These are phyloP conservation scores for Urechis unicinctus DNA, from an alignment of 2,888 invertebrate genomes.

Conservation along the genomic window DNA sequence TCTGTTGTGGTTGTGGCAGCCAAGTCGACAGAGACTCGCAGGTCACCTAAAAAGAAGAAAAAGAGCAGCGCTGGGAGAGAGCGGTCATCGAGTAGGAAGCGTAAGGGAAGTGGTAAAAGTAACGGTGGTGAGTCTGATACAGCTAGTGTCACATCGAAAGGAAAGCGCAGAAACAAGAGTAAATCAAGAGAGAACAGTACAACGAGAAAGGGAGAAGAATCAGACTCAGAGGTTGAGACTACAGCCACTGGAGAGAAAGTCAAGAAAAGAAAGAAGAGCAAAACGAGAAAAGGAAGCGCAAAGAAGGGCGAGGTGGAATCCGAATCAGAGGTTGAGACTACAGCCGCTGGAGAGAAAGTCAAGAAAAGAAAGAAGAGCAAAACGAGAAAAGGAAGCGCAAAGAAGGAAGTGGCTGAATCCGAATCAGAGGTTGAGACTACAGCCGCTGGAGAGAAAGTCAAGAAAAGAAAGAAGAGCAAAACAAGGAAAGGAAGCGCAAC, in stretches of 20 bases:
- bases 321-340: too few species aligned
- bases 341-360: too few species aligned
- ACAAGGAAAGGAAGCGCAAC: background rate
- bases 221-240: too few species aligned
- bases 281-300: background rate
- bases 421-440: background rate
- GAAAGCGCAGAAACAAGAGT: background rate
- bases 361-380: background rate
- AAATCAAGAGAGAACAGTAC: background rate
- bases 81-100: background rate
- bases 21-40: background rate
- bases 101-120: background rate
- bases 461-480: background rate
- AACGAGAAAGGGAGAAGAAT: too few species aligned
- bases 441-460: background rate
- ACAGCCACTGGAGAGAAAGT: background rate
- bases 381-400: background rate
- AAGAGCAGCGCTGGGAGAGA: background rate
- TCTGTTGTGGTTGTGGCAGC: background rate
- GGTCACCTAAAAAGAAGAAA: background rate
- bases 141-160: background rate
- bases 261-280: background rate
- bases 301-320: background rate
- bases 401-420: background rate
- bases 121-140: background rate